Evolutionary conservation across 2,113 vertebrate genomes (phyloP), one percentile per base, ranked within the genome.

Genomic region (Heterotis niloticus): DNA sequence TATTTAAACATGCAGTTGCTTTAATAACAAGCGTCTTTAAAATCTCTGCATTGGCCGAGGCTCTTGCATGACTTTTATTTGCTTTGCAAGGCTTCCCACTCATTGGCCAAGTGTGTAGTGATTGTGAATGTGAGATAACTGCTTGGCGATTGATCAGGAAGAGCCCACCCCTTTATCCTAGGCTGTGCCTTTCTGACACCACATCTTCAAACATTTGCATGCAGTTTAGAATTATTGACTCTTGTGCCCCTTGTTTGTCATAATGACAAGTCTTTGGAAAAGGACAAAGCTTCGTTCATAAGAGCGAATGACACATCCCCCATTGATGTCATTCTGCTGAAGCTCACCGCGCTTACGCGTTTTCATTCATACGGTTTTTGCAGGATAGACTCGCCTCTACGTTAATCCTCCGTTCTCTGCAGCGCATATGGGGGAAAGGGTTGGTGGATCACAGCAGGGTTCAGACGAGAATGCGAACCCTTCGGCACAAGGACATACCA

Each of bases 171-270:
- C 34, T 44, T 44, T 44, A 44, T 44, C 34, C 34, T 44, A 44
- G 7, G 34, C 34, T 44, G 34, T 44, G 34, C 34, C 2, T 44
- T 44, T 44, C 34, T 44, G 34, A 44, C 34, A 44, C 34, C 34
- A 44, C 34, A 44, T 44, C 34, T 44, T 44, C 34, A 44, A 44
- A 44, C 34, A 44, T 44, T 44, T 44, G 7, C 34, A 44, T 44
- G 34, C 34, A 81, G 86, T 88, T 87, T 90, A 89, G 86, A 87
- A 88, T 87, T 88, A 88, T 87, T 85, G 81, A 86, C 86, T 81
- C 82, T 90, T 91, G 91, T 91, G 89, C 89, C 84, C 88, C 89
- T 89, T 87, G 90, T 92, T 89, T 91, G 89, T 92, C 90, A 91
- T 90, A 87, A 86, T 88, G 86, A 83, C 85, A 85, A 23, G 69